These are phyloP conservation scores for Neoniphon sammara DNA, from an alignment of 2,797 vertebrate genomes.

Conservation along the genomic window DNA sequence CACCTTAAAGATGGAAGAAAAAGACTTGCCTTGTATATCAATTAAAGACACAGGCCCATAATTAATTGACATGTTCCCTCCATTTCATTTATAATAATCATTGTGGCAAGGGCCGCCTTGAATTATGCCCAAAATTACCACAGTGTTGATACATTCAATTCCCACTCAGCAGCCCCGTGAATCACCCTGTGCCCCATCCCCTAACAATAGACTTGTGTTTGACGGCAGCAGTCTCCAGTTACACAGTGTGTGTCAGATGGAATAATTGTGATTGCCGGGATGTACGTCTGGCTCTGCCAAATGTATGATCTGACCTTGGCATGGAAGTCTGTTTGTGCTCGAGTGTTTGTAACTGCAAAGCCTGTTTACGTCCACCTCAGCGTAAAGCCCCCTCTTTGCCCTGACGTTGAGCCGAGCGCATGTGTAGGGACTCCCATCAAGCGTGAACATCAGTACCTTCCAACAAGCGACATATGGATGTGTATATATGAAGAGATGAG, in stretches of 20 bases:
- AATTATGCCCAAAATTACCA: conserved; percentile 12
- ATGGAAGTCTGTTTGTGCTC: conserved; percentile 16
- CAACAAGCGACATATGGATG: conserved; percentile 17
- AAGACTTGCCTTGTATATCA: neutral
- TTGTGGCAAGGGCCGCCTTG: neutral
- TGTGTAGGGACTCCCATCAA: conserved; percentile 10
- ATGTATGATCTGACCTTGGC: neutral
- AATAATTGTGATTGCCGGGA: conserved; percentile 19
- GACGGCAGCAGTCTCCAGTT: conserved; percentile 1
- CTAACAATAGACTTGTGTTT: neutral
- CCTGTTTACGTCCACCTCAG: conserved; percentile 29
- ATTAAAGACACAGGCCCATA: neutral
- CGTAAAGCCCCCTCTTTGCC: neutral
- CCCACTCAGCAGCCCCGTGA: conserved; percentile 9
- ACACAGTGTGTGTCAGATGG: conserved; percentile 9
- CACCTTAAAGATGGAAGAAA: neutral
- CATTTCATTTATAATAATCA: conserved; percentile 12
- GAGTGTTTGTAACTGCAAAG: conserved; percentile 16
- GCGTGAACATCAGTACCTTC: conserved; percentile 17
- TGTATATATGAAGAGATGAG: neutral
- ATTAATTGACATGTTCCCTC: conserved; percentile 26
- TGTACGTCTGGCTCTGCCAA: neutral
- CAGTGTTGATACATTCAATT: neutral
- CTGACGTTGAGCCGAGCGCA: conserved; percentile 21
- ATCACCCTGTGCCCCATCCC: neutral